Evolutionary conservation across 1,140 invertebrate genomes (phyloP).

Genomic region (Scylla paramamosain): DNA sequence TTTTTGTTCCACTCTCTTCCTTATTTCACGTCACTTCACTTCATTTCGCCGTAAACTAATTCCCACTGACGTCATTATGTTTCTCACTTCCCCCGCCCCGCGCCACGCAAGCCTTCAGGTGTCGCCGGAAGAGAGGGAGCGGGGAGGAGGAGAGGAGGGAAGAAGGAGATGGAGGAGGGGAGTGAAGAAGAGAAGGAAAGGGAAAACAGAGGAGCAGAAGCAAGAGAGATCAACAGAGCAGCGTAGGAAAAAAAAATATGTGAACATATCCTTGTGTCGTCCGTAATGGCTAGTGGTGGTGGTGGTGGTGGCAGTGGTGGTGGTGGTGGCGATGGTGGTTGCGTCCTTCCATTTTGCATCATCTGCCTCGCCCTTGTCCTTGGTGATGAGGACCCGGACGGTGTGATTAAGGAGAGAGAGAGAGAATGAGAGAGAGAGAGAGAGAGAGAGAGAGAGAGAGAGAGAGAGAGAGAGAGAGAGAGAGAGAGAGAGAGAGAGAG

Average conservation of each 20-base stretch:
- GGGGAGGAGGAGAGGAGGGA: not conserved
- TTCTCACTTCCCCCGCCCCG: not conserved
- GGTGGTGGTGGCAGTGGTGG: not conserved
- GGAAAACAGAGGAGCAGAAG: not conserved
- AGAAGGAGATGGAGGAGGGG: not conserved
- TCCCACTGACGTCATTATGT: not conserved
- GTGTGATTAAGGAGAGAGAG: not conserved
- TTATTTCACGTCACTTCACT: too few species aligned
- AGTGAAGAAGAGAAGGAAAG: not conserved
- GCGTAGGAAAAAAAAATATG: not conserved
- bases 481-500: not conserved
- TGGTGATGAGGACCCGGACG: not conserved
- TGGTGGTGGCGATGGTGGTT: not conserved
- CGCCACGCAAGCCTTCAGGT: not conserved
- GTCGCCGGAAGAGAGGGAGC: not conserved
- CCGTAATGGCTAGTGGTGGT: not conserved
- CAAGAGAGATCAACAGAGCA: not conserved
- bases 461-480: slow-evolving; percentile 24
- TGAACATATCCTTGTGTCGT: not conserved
- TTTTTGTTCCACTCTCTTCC: too few species aligned
- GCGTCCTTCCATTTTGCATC: not conserved
- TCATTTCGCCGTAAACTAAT: not conserved
- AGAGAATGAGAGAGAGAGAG: not conserved
- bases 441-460: not conserved
- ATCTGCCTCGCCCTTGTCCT: too few species aligned